Evolutionary conservation across 1,140 invertebrate genomes (phyloP).

Genomic region (Ladona fulva): DNA sequence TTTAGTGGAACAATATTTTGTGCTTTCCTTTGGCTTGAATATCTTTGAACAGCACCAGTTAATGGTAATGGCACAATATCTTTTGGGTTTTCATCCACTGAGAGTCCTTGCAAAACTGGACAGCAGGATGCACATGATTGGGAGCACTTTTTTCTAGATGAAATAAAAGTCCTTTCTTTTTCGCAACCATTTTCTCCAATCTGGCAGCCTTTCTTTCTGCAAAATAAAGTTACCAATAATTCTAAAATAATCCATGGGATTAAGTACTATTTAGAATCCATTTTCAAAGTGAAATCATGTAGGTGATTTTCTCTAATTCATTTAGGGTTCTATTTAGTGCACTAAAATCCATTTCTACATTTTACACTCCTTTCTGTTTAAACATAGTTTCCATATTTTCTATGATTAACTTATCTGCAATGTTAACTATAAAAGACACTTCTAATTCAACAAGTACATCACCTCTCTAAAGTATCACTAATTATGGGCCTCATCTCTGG

Average conservation of each 20-base stretch:
- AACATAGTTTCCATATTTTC: no score
- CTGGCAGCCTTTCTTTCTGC: neutral
- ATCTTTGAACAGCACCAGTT: neutral
- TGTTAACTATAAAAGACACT: no score
- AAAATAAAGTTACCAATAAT: neutral
- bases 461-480: no score
- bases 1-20: neutral
- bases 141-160: neutral
- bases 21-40: neutral
- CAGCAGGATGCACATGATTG: neutral
- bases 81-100: neutral
- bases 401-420: no score
- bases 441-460: no score
- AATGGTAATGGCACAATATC: neutral
- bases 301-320: no score
- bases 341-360: no score
- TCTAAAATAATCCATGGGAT: no score
- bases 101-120: neutral
- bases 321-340: no score
- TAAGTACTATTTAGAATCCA: no score
- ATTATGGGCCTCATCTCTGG: neutral
- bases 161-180: neutral
- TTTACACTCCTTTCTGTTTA: no score
- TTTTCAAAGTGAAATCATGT: no score
- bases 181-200: neutral